Conservation (phyloP, 1,140 invertebrate genomes). For the Pissodes strobi region DNA sequence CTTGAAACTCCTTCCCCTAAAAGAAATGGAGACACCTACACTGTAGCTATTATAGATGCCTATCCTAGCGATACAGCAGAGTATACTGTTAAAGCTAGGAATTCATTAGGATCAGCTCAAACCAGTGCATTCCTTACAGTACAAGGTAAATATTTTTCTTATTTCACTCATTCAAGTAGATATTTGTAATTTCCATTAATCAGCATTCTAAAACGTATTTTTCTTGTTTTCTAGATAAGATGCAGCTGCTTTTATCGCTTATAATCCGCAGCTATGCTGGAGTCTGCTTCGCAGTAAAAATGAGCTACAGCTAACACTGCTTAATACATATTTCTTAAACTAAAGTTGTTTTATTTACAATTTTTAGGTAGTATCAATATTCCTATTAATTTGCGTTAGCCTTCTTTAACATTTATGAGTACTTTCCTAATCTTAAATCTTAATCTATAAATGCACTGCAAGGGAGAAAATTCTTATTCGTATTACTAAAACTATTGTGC, state of each 20-base stretch:
- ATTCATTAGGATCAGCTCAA: constrained; percentile 75
- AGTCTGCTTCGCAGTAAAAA: neutral
- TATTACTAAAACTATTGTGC: too few species aligned
- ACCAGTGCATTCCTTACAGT: constrained; percentile 77
- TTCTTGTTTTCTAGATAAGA: constrained; percentile 4
- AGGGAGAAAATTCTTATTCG: too few species aligned
- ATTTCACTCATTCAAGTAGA: neutral
- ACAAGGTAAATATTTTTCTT: constrained; percentile 66
- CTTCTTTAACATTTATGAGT: too few species aligned
- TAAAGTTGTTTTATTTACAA: too few species aligned
- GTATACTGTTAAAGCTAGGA: constrained; percentile 80
- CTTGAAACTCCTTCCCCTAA: constrained; percentile 63
- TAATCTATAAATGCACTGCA: too few species aligned
- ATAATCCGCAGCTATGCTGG: neutral
- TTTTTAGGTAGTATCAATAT: too few species aligned
- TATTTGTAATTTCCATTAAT: neutral
- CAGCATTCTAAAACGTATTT: too few species aligned
- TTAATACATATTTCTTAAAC: too few species aligned
- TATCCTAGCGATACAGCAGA: constrained; percentile 72
- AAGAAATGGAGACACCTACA: constrained; percentile 70
- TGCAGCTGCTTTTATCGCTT: neutral
- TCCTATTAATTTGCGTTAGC: too few species aligned
- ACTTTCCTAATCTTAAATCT: too few species aligned
- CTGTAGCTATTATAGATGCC: constrained; percentile 69
- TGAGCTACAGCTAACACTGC: neutral